Evolutionary conservation across 2,888 invertebrate genomes (phyloP), one percentile per base, ranked within the genome.

Genomic region (Harpalus rubripes): DNA sequence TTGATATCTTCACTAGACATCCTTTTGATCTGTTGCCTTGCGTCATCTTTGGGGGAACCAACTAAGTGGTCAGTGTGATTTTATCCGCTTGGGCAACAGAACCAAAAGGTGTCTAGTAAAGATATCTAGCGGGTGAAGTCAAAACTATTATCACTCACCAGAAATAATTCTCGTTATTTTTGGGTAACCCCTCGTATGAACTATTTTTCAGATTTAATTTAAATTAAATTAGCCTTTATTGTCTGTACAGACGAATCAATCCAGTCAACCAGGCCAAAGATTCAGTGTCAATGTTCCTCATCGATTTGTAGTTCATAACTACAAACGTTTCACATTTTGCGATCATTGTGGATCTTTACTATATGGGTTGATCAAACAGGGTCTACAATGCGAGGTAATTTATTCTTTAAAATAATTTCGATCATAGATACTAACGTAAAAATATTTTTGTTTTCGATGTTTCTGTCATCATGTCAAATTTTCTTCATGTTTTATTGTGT

Each of bases 211-310:
- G 32, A 44, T 32, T 52, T 76, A 10, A 72, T 72, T 15, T 72
- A 15, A 26, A 16, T 76, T 76, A n/a, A 16, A 52, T 22, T 76
- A 16, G 32, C 22, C 80, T 81, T 80, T 76, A 85, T 41, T 85
- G 85, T 63, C 7, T 76, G 10, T 52, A 32, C 86, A 83, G 87
- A 91, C 90, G 89, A 90, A 87, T 52, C 90, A 93, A 92, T 90
- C 92, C 65, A 91, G 92, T 87, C 94, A 94, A 90, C 92, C 93
- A 86, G 95, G 95, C 72, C 95, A 95, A 91, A 94, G 99, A 87
- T 99, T 99, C 94, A 99, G 96, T 92, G 99, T 99, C 89, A 99
- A 99, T 93, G 95, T 99, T 90, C 99, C 99, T 88, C 99, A 99
- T 92, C 96, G 98, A 87, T 98, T 97, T 92, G 95, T 95, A 89